phyloP scores from a whole-genome alignment of 2,888 invertebrate species.

The Stomorhina lunata region DNA sequence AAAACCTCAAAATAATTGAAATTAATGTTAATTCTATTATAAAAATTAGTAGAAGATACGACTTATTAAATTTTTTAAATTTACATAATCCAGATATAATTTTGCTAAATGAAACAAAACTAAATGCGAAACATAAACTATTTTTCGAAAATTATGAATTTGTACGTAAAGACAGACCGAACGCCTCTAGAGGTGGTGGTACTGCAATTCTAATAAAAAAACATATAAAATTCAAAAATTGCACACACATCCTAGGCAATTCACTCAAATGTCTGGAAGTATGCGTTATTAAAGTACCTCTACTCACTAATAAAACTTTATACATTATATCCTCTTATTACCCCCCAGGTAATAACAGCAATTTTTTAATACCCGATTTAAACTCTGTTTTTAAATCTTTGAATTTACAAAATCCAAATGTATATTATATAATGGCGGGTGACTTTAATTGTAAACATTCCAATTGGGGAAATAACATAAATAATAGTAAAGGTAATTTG shows the following conservation, averaged over 20 bases:
- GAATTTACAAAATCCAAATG: conserved; percentile 10
- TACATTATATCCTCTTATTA: conserved; percentile 1
- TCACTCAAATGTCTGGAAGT: background rate
- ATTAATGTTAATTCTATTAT: conserved; percentile 4
- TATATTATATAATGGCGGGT: background rate
- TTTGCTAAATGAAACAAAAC: background rate
- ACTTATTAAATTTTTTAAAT: background rate
- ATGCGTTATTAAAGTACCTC: background rate
- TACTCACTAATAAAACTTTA: background rate
- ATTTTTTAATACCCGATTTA: background rate
- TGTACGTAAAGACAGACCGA: background rate
- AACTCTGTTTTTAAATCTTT: background rate
- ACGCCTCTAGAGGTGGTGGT: background rate
- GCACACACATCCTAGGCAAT: background rate
- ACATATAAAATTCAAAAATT: background rate
- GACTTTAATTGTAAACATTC: background rate
- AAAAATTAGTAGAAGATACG: conserved; percentile 10
- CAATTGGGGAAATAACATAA: conserved; percentile 14
- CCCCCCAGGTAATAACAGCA: conserved; percentile 1
- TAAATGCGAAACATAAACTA: too few relatives aligned
- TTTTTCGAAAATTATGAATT: background rate
- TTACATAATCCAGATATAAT: background rate
- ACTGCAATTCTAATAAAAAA: conserved; percentile 6
- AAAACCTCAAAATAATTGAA: background rate
- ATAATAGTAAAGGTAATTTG: conserved; percentile 14